Evolutionary conservation across 2,888 invertebrate genomes (phyloP).

Genomic region (Leptogaster cylindrica): DNA sequence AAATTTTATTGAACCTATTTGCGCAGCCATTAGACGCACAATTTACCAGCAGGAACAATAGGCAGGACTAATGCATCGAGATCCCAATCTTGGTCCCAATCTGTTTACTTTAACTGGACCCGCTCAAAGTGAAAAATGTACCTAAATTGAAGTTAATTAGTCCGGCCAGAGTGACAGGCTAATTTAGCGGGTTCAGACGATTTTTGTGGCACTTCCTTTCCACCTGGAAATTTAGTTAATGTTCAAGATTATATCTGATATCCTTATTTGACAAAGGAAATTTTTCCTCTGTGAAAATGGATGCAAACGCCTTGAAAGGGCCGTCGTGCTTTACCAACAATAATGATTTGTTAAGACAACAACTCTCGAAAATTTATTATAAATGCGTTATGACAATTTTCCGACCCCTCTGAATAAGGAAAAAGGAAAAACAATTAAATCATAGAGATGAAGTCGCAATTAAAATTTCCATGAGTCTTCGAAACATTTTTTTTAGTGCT

Average conservation of each 20-base stretch:
- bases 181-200: slow-evolving; percentile 4
- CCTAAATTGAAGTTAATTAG: slow-evolving; percentile 34
- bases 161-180: background rate
- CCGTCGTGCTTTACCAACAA: no score
- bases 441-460: no score
- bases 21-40: slow-evolving; percentile 17
- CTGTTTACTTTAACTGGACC: slow-evolving; percentile 19
- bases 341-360: no score
- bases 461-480: no score
- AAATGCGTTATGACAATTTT: no score
- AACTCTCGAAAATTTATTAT: no score
- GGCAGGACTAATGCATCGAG: slow-evolving; percentile 6
- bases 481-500: no score
- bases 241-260: slow-evolving; percentile 14
- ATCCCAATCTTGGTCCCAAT: background rate
- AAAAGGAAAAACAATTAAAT: no score
- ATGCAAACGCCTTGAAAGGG: no score
- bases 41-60: slow-evolving; percentile 6
- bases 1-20: background rate
- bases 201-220: slow-evolving; percentile 8
- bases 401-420: no score
- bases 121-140: slow-evolving; percentile 23
- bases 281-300: no score
- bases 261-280: background rate
- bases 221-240: slow-evolving; percentile 7